phyloP scores from a whole-genome alignment of 2,888 invertebrate genomes.

The Molanna angustata region DNA sequence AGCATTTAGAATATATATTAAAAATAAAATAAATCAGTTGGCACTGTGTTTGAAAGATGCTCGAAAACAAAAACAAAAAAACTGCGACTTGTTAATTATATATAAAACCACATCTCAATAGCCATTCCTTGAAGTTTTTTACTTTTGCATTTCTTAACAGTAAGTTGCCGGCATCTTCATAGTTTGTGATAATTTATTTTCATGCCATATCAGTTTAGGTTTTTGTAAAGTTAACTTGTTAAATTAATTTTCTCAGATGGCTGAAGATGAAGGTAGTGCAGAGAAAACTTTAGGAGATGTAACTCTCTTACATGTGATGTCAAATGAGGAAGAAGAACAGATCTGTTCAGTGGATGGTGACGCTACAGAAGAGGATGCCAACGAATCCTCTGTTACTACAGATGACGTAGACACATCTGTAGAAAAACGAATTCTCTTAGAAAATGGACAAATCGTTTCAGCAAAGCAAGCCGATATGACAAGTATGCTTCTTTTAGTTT shows the following conservation, averaged over 20 bases:
- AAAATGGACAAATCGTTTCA: constrained; percentile 20
- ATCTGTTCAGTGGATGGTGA: background rate
- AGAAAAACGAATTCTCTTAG: constrained; percentile 15
- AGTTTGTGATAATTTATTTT: too few species aligned
- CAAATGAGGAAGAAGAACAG: constrained; percentile 8
- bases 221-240: too few species aligned
- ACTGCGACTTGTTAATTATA: too few species aligned
- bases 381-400: background rate
- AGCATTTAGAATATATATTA: too few species aligned
- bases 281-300: constrained; percentile 11
- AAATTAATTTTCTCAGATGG: constrained; percentile 20
- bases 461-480: background rate
- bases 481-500: background rate
- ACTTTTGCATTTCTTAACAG: too few species aligned
- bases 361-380: background rate
- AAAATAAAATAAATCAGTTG: too few species aligned
- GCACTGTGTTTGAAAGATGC: too few species aligned
- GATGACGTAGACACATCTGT: constrained; percentile 6
- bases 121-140: too few species aligned
- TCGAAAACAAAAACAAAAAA: too few species aligned
- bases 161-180: too few species aligned
- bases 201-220: too few species aligned
- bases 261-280: constrained; percentile 9
- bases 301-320: constrained; percentile 9
- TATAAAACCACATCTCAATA: too few species aligned